Evolutionary conservation across 2,888 invertebrate genomes (phyloP).

Genomic region (Conomelus anceps): DNA sequence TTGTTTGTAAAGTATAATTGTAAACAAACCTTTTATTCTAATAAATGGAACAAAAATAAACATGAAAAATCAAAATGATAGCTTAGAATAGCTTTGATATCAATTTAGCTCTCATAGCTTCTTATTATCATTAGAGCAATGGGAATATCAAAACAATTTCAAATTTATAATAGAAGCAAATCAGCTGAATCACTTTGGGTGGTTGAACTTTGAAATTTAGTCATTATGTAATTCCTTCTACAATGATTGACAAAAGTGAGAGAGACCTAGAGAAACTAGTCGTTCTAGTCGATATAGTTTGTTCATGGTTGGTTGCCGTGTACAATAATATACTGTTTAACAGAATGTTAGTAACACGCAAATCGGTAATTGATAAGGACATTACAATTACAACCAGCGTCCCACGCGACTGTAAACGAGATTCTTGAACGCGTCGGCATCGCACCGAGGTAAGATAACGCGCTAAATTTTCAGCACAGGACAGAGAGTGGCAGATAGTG

Average conservation of each 20-base stretch:
- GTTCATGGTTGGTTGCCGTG: background rate
- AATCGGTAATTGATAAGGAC: background rate
- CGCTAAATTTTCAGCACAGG: background rate
- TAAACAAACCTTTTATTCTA: no score
- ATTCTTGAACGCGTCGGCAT: background rate
- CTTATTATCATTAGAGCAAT: no score
- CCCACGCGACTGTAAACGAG: background rate
- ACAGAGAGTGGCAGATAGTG: constrained; percentile 18
- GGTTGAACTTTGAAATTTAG: no score
- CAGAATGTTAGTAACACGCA: background rate
- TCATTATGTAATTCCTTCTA: no score
- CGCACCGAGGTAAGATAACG: background rate
- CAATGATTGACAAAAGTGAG: background rate
- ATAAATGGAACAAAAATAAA: no score
- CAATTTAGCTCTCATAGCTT: no score
- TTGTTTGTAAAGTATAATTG: no score
- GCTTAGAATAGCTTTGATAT: no score
- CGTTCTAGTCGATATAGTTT: background rate
- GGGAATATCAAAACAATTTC: no score
- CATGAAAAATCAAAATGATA: no score
- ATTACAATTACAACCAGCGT: background rate
- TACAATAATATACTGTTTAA: background rate
- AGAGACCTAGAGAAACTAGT: background rate
- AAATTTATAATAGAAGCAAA: no score
- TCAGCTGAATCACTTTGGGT: no score